phyloP scores from a whole-genome alignment of 1,140 invertebrate genomes.

The Drosophila bipectinata region DNA sequence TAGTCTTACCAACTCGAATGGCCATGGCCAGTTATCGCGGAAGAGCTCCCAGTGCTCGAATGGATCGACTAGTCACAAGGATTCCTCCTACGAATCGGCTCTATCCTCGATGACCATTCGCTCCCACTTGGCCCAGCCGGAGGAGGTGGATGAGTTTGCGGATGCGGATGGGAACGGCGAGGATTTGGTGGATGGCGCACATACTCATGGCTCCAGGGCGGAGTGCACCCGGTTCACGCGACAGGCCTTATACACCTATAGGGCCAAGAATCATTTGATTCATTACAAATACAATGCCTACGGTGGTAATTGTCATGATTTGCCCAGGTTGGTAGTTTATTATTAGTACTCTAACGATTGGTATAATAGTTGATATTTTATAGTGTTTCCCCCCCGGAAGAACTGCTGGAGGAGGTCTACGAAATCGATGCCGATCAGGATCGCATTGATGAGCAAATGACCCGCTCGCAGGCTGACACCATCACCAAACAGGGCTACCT shows the following conservation, averaged over 20 bases:
- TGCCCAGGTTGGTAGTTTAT: slow-evolving; percentile 88
- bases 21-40: slow-evolving; percentile 58
- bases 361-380: not conserved
- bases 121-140: slow-evolving; percentile 73
- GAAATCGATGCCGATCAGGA: slow-evolving; percentile 94
- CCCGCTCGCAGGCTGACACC: slow-evolving; percentile 87
- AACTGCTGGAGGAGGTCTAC: slow-evolving; percentile 92
- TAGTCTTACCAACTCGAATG: slow-evolving; percentile 52
- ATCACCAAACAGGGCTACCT: slow-evolving; percentile 95
- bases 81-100: slow-evolving; percentile 74
- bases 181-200: slow-evolving; percentile 28
- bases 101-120: slow-evolving; percentile 70
- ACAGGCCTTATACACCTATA: slow-evolving; percentile 94
- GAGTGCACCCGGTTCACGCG: slow-evolving; percentile 90
- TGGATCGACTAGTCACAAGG: slow-evolving; percentile 62
- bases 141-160: slow-evolving; percentile 70
- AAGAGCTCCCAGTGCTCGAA: slow-evolving; percentile 76
- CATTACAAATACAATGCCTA: slow-evolving; percentile 95
- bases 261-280: slow-evolving; percentile 93
- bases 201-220: slow-evolving; percentile 43
- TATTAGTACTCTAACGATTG: too few species aligned
- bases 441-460: slow-evolving; percentile 90
- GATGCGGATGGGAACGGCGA: slow-evolving; percentile 49
- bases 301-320: slow-evolving; percentile 92
- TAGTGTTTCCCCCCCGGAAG: slow-evolving; percentile 82